Evolutionary conservation across 2,888 invertebrate genomes (phyloP), one percentile per base, ranked within the genome.

Genomic region (Nephrotoma appendiculata): DNA sequence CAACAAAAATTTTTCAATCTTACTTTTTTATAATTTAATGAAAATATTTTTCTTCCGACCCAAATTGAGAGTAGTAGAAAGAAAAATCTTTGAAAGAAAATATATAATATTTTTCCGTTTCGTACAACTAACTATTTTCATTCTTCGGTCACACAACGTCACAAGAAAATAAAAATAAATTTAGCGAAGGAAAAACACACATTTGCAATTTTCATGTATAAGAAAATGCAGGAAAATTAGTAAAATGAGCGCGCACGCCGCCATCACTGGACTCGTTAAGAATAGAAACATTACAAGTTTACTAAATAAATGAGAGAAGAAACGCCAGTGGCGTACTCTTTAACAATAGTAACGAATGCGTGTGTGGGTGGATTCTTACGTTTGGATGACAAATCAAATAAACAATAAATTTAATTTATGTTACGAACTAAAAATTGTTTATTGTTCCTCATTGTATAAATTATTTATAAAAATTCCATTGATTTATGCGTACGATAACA

Each of bases 91-190:
- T 31, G 44, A 44, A 44, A 44, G 7, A 31, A 85, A 44, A 44
- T 44, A 11, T 85, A 85, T 85, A 44, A 44, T 85, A 71, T 45
- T 44, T 85, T 85, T 85, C 19, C 44, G 43, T 84, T 84, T 84
- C 71, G 71, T 71, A 71, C 71, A 71, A 71, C 71, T 71, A 31
- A 71, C 71, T 71, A 71, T 84, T 84, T 84, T 84, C 6, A 42
- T 15, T 84, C 41, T 84, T 85, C 44, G 42, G 44, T 85, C 43
- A 42, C 84, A 43, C 43, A 86, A 86, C 52, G 86, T 86, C 86
- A 86, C 41, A 48, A 85, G 44, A 85, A 85, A 86, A 86, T 41
- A 86, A 86, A 86, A 86, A 86, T 85, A 85, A 45, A 85, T 85
- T 85, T 44, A 85, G 85, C 85, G 85, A 85, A 85, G 44, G 45